Evolutionary conservation across 2,797 vertebrate genomes (phyloP).

Genomic region (Cynopterus sphinx): DNA sequence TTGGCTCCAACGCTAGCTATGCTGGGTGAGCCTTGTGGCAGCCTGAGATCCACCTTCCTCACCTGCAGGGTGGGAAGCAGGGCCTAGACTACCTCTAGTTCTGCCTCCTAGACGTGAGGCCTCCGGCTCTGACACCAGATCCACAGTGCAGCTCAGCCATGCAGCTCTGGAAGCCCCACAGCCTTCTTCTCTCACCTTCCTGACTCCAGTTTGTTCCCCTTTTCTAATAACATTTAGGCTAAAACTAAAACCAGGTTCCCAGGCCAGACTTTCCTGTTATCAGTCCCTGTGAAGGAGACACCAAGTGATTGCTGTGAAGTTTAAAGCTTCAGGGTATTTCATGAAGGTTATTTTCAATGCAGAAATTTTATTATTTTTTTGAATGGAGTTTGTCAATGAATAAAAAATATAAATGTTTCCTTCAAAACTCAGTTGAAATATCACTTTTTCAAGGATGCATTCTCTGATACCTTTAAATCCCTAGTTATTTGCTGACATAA

Average conservation of each 20-base stretch:
- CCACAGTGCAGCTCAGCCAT: neutral
- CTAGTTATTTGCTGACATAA: neutral
- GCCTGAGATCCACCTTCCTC: neutral
- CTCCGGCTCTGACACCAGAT: neutral
- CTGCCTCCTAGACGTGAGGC: rapidly evolving
- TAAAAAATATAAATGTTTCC: neutral
- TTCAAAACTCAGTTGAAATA: neutral
- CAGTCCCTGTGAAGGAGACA: neutral
- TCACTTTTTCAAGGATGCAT: neutral
- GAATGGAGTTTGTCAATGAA: neutral
- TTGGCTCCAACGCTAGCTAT: neutral
- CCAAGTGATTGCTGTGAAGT: neutral
- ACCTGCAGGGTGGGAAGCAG: neutral
- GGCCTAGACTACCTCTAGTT: neutral
- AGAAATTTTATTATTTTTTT: neutral
- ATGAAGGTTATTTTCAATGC: neutral
- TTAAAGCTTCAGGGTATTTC: neutral
- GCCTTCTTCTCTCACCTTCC: neutral
- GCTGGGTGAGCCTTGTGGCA: neutral
- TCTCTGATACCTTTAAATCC: neutral
- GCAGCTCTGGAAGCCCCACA: neutral
- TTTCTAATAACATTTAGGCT: neutral
- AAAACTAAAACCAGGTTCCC: neutral
- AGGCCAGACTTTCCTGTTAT: neutral
- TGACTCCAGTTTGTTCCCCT: neutral